These are phyloP conservation scores for Polypedilum pembai DNA, from an alignment of 1,140 invertebrate genomes.

Conservation along the genomic window DNA sequence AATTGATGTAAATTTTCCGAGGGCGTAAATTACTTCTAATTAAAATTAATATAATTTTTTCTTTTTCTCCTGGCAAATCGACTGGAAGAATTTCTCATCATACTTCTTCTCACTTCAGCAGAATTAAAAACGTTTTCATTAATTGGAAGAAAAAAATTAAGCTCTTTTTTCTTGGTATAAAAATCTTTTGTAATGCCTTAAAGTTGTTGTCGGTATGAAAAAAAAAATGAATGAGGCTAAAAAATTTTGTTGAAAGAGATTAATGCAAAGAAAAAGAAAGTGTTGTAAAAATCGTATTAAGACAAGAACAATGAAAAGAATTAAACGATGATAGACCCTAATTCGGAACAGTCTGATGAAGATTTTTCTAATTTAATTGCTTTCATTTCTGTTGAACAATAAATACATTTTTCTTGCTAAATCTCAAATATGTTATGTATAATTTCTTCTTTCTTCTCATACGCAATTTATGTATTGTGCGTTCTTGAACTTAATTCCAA, in stretches of 20 bases:
- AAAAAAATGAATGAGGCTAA: background rate
- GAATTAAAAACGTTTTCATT: background rate
- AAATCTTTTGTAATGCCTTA: background rate
- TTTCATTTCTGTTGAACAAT: too few species aligned
- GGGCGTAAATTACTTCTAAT: too few species aligned
- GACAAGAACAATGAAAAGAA: background rate
- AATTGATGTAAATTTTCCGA: too few species aligned
- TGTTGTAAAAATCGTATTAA: constrained; percentile 3
- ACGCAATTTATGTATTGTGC: too few species aligned
- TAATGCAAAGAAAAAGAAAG: background rate
- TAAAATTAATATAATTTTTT: too few species aligned
- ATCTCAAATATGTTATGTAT: too few species aligned
- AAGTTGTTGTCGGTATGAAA: background rate
- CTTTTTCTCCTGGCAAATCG: too few species aligned
- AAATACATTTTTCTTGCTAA: too few species aligned
- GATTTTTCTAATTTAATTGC: too few species aligned
- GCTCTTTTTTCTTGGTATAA: background rate
- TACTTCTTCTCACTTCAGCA: background rate
- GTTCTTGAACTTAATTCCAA: too few species aligned
- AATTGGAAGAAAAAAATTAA: background rate
- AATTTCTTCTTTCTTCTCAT: too few species aligned
- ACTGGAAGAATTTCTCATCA: too few species aligned
- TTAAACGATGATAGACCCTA: background rate
- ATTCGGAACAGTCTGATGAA: background rate
- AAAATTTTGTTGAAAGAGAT: background rate